Conservation (phyloP, 1,140 invertebrate species). For the Hylaeus anthracinus region DNA sequence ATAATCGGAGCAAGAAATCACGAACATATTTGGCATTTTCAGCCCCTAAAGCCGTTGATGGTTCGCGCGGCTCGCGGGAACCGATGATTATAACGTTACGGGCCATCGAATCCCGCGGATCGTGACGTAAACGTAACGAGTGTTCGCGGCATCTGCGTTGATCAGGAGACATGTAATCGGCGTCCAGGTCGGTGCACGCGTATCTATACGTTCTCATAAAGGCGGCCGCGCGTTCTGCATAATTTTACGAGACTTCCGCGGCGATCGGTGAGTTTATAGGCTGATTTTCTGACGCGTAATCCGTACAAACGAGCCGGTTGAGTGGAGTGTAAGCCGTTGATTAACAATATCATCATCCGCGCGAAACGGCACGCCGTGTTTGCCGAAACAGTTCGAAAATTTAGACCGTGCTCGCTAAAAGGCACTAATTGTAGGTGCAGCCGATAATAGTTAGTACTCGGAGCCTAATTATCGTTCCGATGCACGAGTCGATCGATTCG, state of each 20-base stretch:
- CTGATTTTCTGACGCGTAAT: conserved; percentile 50
- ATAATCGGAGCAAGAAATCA: conserved; percentile 29
- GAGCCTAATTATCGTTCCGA: conserved; percentile 41
- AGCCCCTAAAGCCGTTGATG: background rate
- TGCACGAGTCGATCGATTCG: conserved; percentile 25
- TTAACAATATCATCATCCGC: conserved; percentile 36
- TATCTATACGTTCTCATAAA: conserved; percentile 20
- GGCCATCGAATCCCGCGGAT: background rate
- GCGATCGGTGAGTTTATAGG: conserved; percentile 14
- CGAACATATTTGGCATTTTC: conserved; percentile 4
- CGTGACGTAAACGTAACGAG: background rate
- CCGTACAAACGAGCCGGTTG: conserved; percentile 40
- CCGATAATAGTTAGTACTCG: conserved; percentile 50
- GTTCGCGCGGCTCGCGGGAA: background rate
- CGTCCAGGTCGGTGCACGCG: background rate
- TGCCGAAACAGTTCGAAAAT: conserved; percentile 63
- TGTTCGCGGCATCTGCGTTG: conserved; percentile 10
- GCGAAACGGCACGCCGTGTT: conserved; percentile 62
- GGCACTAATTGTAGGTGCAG: conserved; percentile 66
- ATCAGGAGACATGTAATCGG: conserved; percentile 29
- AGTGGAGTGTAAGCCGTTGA: conserved; percentile 59
- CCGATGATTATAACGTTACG: conserved; percentile 4
- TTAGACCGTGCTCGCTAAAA: conserved; percentile 65
- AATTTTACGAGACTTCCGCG: conserved; percentile 49
- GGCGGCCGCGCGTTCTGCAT: conserved; percentile 21